Percentiles rank a stretch among this genome's conserved stretches.
These are phyloP conservation scores for Caenorhabditis sp. DNA, from an alignment of 2,888 invertebrate genomes.

Conservation along the genomic window DNA sequence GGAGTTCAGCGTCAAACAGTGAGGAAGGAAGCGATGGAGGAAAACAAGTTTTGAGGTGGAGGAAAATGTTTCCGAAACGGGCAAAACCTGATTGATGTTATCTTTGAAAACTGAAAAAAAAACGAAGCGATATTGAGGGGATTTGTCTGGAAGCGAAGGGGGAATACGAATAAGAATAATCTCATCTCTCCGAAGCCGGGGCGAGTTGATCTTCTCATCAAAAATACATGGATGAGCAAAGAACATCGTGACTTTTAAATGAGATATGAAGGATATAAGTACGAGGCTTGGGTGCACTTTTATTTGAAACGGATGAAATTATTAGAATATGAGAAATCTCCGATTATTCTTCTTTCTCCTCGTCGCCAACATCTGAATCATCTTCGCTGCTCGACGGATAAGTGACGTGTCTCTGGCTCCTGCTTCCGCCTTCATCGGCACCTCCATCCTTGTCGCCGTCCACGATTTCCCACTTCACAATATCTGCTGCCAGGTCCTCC, in stretches of 20 bases:
- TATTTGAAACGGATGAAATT: background rate
- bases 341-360: conserved; percentile 25
- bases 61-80: conserved; percentile 9
- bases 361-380: conserved; percentile 31
- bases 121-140: background rate
- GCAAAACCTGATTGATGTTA: conserved; percentile 17
- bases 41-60: conserved; percentile 20
- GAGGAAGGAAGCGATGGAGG: background rate
- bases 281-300: conserved; percentile 21
- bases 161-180: background rate
- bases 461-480: conserved; percentile 74
- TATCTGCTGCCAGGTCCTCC: conserved; percentile 74
- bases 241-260: conserved; percentile 9
- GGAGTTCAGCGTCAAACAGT: conserved; percentile 6
- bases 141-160: background rate
- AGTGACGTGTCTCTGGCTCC: conserved; percentile 24
- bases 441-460: conserved; percentile 58
- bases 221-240: conserved; percentile 33
- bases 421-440: conserved; percentile 16
- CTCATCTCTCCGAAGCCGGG: background rate
- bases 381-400: conserved; percentile 43
- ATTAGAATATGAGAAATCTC: background rate
- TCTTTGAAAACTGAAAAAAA: background rate
- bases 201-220: conserved; percentile 1
- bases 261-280: background rate